phyloP scores from a whole-genome alignment of 2,888 invertebrate genomes.

The Eurytoma californica region DNA sequence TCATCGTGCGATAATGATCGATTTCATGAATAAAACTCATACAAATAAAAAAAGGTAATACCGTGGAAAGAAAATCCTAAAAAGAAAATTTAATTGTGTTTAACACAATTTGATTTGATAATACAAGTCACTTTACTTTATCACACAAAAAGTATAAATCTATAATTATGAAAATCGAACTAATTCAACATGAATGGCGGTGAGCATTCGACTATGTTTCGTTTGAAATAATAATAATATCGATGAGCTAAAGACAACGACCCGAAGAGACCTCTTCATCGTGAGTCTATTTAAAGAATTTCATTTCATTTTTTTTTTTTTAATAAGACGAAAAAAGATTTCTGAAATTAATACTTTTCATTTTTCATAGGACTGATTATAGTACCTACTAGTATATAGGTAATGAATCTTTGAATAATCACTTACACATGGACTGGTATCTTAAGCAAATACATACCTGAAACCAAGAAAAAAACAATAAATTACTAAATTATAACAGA shows the following conservation, averaged over 20 bases:
- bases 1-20: conserved; percentile 8
- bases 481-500: neutral
- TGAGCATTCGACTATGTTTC: neutral
- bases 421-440: neutral
- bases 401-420: too few relatives aligned
- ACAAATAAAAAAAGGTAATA: neutral
- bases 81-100: too few relatives aligned
- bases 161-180: neutral
- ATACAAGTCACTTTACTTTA: too few relatives aligned
- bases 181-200: conserved; percentile 6
- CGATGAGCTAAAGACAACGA: conserved; percentile 22
- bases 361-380: too few relatives aligned
- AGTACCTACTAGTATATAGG: too few relatives aligned
- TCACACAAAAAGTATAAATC: too few relatives aligned
- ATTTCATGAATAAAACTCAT: conserved; percentile 1
- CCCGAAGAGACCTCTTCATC: conserved; percentile 4
- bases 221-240: neutral
- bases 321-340: too few relatives aligned
- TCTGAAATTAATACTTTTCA: too few relatives aligned
- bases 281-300: conserved; percentile 16
- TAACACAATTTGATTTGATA: too few relatives aligned
- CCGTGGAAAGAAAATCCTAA: neutral
- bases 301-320: neutral
- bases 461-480: conserved; percentile 14
- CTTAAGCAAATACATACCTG: conserved; percentile 26